Evolutionary conservation across 2,888 invertebrate species (phyloP).

Genomic region (Drosophila fungiperda): DNA sequence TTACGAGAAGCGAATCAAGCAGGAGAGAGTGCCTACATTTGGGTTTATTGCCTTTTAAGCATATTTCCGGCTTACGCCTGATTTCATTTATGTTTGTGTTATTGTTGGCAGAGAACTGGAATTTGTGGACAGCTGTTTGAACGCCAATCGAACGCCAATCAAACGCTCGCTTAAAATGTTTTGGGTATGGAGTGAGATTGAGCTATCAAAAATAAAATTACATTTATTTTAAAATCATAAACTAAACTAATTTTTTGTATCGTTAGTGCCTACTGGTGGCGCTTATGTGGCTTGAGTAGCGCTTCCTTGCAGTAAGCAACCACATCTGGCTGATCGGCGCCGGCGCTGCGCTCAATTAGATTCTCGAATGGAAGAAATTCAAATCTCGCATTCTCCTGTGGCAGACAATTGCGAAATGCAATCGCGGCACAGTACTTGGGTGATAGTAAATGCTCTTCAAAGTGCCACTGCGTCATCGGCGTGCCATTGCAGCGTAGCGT

Average conservation of each 20-base stretch:
- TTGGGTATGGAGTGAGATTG: background rate
- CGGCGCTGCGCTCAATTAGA: slow-evolving; percentile 86
- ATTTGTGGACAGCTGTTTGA: slow-evolving; percentile 51
- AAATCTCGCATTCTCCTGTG: slow-evolving; percentile 84
- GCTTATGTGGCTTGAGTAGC: slow-evolving; percentile 76
- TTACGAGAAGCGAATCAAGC: slow-evolving; percentile 34
- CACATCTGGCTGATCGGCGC: slow-evolving; percentile 58
- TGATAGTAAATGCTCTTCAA: slow-evolving; percentile 93
- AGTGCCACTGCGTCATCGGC: slow-evolving; percentile 89
- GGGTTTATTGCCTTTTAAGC: slow-evolving; percentile 74
- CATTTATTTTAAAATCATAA: slow-evolving; percentile 56
- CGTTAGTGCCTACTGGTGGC: slow-evolving; percentile 14
- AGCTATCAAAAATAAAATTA: slow-evolving; percentile 31
- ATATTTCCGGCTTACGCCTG: slow-evolving; percentile 68
- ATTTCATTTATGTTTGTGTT: slow-evolving; percentile 36
- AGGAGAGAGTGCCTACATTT: slow-evolving; percentile 48
- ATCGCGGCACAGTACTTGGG: slow-evolving; percentile 92
- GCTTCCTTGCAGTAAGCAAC: slow-evolving; percentile 74
- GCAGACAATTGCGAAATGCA: slow-evolving; percentile 86
- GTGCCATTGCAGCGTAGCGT: slow-evolving; percentile 88
- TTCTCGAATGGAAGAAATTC: slow-evolving; percentile 87
- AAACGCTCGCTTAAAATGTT: background rate
- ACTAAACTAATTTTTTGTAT: slow-evolving; percentile 24
- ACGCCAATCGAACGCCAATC: slow-evolving; percentile 19
- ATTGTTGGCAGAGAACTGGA: slow-evolving; percentile 23